These are phyloP conservation scores for Drosophila emarginata DNA, from an alignment of 2,888 invertebrate species.

Conservation along the genomic window DNA sequence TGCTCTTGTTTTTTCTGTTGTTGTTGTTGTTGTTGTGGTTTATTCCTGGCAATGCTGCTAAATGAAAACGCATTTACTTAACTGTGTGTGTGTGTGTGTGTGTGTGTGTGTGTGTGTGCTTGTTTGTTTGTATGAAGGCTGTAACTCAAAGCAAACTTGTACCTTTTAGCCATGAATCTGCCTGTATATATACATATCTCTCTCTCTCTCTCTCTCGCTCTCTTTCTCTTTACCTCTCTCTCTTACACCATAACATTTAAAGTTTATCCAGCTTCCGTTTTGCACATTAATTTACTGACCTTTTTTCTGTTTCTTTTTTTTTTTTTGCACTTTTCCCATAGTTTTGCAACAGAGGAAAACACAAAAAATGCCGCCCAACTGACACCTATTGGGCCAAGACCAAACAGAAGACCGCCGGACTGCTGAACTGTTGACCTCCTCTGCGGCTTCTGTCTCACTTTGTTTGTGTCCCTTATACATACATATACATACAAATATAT, in stretches of 20 bases:
- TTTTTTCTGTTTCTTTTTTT: constrained; percentile 29
- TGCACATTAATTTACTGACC: constrained; percentile 74
- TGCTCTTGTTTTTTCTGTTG: constrained; percentile 5
- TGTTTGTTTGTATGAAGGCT: constrained; percentile 22
- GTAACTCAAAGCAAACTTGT: constrained; percentile 46
- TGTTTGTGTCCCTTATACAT: background rate
- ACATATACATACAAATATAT: background rate
- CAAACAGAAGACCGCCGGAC: background rate
- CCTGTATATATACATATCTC: background rate
- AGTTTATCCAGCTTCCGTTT: constrained; percentile 58
- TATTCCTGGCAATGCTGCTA: constrained; percentile 16
- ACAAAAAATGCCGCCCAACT: constrained; percentile 25
- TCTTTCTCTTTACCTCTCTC: constrained; percentile 12
- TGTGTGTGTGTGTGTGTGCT: constrained; percentile 10
- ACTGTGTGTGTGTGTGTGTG: constrained; percentile 25
- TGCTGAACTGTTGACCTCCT: background rate
- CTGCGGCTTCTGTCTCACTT: constrained; percentile 5
- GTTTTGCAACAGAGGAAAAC: constrained; percentile 35
- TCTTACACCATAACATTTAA: constrained; percentile 34
- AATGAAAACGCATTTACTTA: constrained; percentile 58
- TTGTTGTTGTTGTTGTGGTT: constrained; percentile 18
- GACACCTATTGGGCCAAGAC: constrained; percentile 12
- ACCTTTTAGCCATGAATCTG: constrained; percentile 9
- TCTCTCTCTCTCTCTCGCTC: constrained; percentile 13
- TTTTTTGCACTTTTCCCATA: constrained; percentile 53